phyloP scores from a whole-genome alignment of 2,888 invertebrate genomes.

The Leptinotarsa rubiginosa region DNA sequence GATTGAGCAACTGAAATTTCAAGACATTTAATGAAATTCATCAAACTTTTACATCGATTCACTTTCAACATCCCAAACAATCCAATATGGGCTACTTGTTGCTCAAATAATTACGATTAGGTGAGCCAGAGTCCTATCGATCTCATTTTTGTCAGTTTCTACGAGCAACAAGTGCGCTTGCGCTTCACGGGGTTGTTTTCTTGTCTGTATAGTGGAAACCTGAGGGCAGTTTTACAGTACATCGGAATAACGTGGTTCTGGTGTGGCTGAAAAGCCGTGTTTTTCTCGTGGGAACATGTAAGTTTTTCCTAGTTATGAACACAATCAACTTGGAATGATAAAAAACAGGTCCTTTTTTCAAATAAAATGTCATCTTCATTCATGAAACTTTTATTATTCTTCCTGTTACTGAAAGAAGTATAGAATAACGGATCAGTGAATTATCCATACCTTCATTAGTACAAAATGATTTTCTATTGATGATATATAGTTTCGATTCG shows the following conservation, averaged over 20 bases:
- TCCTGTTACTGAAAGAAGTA: background rate
- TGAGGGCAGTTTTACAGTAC: slow-evolving; percentile 51
- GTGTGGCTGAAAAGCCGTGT: slow-evolving; percentile 28
- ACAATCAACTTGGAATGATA: background rate
- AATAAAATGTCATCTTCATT: slow-evolving; percentile 17
- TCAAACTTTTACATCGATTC: background rate
- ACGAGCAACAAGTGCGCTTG: slow-evolving; percentile 57
- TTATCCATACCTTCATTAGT: slow-evolving; percentile 1
- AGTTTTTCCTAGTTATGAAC: slow-evolving; percentile 22
- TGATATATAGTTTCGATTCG: background rate
- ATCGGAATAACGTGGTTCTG: slow-evolving; percentile 36
- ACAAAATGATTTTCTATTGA: background rate
- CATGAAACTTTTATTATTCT: background rate
- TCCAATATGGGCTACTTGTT: slow-evolving; percentile 48
- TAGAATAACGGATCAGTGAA: background rate
- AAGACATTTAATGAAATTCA: background rate
- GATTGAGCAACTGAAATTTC: background rate
- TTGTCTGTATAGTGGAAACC: slow-evolving; percentile 49
- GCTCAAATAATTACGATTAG: slow-evolving; percentile 50
- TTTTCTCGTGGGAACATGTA: slow-evolving; percentile 37
- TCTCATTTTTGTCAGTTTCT: slow-evolving; percentile 53
- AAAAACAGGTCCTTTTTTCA: background rate
- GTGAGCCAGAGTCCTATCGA: slow-evolving; percentile 54
- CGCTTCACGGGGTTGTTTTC: slow-evolving; percentile 51
- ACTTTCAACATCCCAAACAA: slow-evolving; percentile 14